Evolutionary conservation across 1,140 invertebrate species (phyloP), one percentile per base, ranked within the genome.

Genomic region (Drosophila busckii): DNA sequence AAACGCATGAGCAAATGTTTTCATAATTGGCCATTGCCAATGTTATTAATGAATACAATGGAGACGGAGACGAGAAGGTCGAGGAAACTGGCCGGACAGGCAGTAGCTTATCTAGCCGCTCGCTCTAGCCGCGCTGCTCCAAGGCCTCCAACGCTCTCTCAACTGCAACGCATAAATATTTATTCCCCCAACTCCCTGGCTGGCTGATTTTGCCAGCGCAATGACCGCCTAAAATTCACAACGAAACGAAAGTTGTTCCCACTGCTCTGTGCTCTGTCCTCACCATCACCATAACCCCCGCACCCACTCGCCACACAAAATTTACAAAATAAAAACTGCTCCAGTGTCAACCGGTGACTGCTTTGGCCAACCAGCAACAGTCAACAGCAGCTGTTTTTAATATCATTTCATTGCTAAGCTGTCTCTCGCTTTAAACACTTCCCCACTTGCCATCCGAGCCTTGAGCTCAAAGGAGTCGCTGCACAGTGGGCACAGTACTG

Each of bases 111-210:
- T n/a, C n/a, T n/a, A n/a, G n/a, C n/a, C n/a, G n/a, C n/a, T n/a
- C n/a, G n/a, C n/a, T n/a, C n/a, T n/a, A n/a, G 31, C 17, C 26
- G 20, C 40, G 22, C 26, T 8, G 31, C 38, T 31, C 13, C 32
- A 23, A 46, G 56, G 32, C n/a, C n/a, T 54, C 5, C 61, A 78
- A 70, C 40, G 56, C 62, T 50, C 46, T 66, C 75, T 80, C 73
- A 80, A 80, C 54, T 80, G 73, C 73, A 82, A 80, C 73, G 64
- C 73, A 80, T 80, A 82, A 80, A 80, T 80, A 78, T 78, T 80
- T 68, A 73, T 80, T 26, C 68, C 35, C 20, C 44, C 5, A 8
- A 15, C 10, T 23, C 9, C 13, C 12, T 32, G 16, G 19, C 32
- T 37, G 16, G 53, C 19, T 40, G 19, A 6, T 46, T 45, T 31